phyloP scores from a whole-genome alignment of 2,888 invertebrate genomes.

The Rotaria macrura region DNA sequence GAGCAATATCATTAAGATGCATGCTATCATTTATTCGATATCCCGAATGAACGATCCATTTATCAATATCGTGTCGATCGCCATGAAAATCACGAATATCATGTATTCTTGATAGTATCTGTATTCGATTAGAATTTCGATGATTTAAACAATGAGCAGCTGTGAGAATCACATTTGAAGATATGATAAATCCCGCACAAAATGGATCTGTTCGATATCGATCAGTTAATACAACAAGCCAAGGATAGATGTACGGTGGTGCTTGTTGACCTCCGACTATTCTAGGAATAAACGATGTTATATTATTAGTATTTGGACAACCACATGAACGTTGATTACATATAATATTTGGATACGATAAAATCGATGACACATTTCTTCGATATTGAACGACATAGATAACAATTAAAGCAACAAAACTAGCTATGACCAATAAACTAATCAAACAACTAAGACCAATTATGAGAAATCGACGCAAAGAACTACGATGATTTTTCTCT shows the following conservation, averaged over 20 bases:
- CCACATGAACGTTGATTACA: neutral
- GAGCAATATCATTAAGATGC: neutral
- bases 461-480: neutral
- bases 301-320: neutral
- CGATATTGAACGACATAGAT: neutral
- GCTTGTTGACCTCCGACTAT: slow-evolving; percentile 9
- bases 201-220: neutral
- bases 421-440: neutral
- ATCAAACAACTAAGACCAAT: neutral
- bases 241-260: neutral
- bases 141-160: slow-evolving; percentile 18
- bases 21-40: neutral
- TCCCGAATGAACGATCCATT: neutral
- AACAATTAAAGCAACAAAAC: neutral
- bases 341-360: neutral
- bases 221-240: neutral
- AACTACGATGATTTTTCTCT: neutral
- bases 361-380: neutral
- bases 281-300: neutral
- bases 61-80: neutral
- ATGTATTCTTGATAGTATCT: neutral
- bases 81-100: neutral
- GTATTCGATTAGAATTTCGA: neutral
- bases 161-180: neutral
- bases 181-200: slow-evolving; percentile 13